phyloP scores from a whole-genome alignment of 2,888 invertebrate genomes.

The Nomada fabriciana region DNA sequence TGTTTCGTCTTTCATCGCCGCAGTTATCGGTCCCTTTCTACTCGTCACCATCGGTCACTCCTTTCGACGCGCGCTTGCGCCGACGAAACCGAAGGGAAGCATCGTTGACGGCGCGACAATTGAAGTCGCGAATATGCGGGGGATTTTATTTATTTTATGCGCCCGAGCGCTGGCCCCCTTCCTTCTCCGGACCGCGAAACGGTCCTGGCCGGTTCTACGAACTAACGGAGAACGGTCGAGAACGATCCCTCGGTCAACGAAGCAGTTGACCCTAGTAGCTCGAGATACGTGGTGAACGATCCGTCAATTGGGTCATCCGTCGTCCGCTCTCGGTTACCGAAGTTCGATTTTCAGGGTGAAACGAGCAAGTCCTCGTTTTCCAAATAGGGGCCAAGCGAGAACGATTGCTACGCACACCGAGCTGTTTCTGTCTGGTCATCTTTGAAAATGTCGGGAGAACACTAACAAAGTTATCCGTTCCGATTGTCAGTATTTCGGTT shows the following conservation, averaged over 20 bases:
- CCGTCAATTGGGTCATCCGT: constrained; percentile 59
- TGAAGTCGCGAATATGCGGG: neutral
- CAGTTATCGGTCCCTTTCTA: constrained; percentile 46
- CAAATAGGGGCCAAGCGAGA: constrained; percentile 29
- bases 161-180: neutral
- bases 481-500: neutral
- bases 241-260: constrained; percentile 58
- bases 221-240: constrained; percentile 59
- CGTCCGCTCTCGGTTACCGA: constrained; percentile 13
- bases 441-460: neutral
- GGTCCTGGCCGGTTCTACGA: constrained; percentile 47
- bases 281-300: constrained; percentile 44
- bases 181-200: constrained; percentile 20
- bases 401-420: constrained; percentile 35
- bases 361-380: constrained; percentile 2
- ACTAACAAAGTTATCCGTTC: neutral
- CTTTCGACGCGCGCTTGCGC: neutral
- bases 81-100: neutral
- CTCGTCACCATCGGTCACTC: constrained; percentile 9
- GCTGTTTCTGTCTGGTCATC: neutral
- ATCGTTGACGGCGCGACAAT: neutral
- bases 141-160: neutral
- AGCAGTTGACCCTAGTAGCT: constrained; percentile 63
- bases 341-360: neutral
- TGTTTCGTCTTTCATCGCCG: constrained; percentile 47